These are phyloP conservation scores for Rynchops niger DNA, from an alignment of 2,113 vertebrate genomes.

Conservation along the genomic window DNA sequence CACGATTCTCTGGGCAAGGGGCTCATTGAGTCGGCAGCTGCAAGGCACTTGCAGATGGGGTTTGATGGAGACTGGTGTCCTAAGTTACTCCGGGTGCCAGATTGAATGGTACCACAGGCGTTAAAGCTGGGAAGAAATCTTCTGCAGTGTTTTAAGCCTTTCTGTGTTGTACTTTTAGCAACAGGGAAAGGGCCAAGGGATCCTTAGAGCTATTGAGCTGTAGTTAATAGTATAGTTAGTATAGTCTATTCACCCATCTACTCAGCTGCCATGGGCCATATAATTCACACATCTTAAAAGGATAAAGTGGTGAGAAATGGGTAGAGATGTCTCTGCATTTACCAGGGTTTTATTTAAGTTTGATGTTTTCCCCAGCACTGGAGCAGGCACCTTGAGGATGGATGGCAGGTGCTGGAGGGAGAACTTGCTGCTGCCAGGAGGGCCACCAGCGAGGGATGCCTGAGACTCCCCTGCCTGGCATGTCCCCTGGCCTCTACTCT, in stretches of 20 bases:
- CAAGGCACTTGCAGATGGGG: neutral
- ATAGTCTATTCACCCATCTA: neutral
- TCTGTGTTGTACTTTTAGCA: neutral
- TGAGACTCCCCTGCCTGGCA: neutral
- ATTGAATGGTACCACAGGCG: neutral
- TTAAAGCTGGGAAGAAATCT: neutral
- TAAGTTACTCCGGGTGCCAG: neutral
- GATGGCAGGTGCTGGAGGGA: neutral
- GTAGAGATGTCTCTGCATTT: neutral
- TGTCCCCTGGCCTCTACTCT: neutral
- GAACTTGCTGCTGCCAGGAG: neutral
- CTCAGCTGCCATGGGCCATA: neutral
- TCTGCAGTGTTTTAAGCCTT: neutral
- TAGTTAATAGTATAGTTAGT: neutral
- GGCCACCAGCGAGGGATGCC: neutral
- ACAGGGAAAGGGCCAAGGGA: conserved; percentile 9
- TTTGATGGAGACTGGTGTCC: neutral
- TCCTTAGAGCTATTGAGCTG: neutral
- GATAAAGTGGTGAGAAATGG: neutral
- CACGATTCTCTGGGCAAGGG: neutral
- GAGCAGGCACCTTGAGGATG: neutral
- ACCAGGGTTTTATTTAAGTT: neutral
- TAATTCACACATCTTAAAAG: neutral
- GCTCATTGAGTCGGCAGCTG: neutral
- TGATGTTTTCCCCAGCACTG: neutral